Evolutionary conservation across 2,888 invertebrate genomes (phyloP), one percentile per base, ranked within the genome.

Genomic region (Drosophila algonquin): DNA sequence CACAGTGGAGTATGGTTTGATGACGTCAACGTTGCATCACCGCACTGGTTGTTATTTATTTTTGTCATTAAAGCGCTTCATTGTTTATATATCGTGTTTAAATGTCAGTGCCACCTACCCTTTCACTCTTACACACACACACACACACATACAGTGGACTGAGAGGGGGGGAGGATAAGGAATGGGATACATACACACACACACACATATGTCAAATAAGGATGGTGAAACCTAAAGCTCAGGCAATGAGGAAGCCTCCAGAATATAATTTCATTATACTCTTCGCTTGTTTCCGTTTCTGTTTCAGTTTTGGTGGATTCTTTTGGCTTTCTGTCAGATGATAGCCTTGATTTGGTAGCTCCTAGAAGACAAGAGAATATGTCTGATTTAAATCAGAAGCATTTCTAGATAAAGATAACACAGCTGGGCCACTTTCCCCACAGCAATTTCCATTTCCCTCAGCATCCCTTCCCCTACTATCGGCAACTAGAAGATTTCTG

Each of bases 1-100:
- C 64, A 53, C 44, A 48, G 68, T 54, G 35, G 35, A 35, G 12
- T 12, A 12, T 12, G 14, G 40, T 14, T 65, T 65, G 64, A 54
- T 65, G 67, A 76, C 73, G 56, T 73, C 48, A 55, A 53, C 65
- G 55, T 54, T 63, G 63, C 61, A 77, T 27, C 56, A 63, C 63
- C 87, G 57, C 80, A 73, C 65, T 83, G 84, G 80, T 81, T 87
- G 81, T 79, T 84, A 81, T 83, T 83, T 81, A 81, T 73, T 62
- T 60, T 73, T 44, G 81, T 81, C 79, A 81, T 84, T 83, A 72
- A 82, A 82, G 85, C 65, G 65, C 69, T 67, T 67, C 65, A 67
- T 67, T 67, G 65, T 67, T 69, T 67, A 80, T 80, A 87, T 77
- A 82, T 80, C 75, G 76, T 64, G 69, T 70, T 75, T 75, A 75